Base-by-base conservation (phyloP, 92 coral and sea anemone species). In the Palythoa grandiflora region DNA sequence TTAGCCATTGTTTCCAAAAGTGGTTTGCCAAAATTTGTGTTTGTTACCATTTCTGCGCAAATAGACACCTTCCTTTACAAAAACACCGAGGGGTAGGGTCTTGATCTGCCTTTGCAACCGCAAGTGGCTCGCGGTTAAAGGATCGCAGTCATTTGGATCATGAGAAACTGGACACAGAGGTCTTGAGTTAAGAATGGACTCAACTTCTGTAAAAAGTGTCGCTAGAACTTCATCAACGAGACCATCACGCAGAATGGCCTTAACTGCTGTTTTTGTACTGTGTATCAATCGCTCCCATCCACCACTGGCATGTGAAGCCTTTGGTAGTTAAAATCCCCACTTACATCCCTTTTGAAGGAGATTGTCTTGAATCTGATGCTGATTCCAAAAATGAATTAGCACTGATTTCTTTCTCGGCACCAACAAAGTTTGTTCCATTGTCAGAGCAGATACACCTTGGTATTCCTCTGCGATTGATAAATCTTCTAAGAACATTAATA, bases 101-200 rank as follows among this genome's bases (percentile, higher is more conserved):
- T 50, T 47, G 59, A 84, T 55, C 13, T 85, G 85, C 63, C 89
- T 55, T 61, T 87, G 89, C 61, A 90, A 54, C 87, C 91, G 65
- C 35, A 93, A 68, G 84, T 88, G 96, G 19, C 77, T 93, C 0
- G 96, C 89, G 1, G 96, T 93, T 16, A 93, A 40, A 2, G 91
- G 91, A 37, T 91, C 89, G 40, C 68, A 59, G 70, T 89, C 94
- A 37, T 77, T 83, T 2, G 91, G 38, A 28, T 28, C 28, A 28
- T 28, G 28, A 28, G 28, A 28, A 0, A 28, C 28, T 28, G 28
- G 28, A 28, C 28, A 28, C 28, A 28, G 28, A 28, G 28, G 28
- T 28, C 28, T 28, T 28, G 28, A 28, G 28, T 28, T 91, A 88
- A 86, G 85, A 92, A 55, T 92, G 88, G 11, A 83, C 90, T 36